Evolutionary conservation across 2,113 vertebrate genomes (phyloP), one percentile per base, ranked within the genome.

Genomic region (Saccopteryx leptura): DNA sequence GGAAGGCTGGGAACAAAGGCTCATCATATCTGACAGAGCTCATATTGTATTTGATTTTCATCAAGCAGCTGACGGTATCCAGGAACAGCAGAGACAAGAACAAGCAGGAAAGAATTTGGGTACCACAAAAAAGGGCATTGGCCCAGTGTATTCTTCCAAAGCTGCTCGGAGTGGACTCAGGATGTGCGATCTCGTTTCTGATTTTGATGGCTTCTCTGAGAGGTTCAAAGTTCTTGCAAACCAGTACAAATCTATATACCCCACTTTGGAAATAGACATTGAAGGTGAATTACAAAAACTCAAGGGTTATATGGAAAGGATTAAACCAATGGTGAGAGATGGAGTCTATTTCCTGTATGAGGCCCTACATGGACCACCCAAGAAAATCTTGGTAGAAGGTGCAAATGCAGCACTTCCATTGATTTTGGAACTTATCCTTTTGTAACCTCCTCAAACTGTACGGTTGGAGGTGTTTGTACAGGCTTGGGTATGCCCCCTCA

Each of bases 11-110:
- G n/a, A n/a, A n/a, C n/a, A n/a, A n/a, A n/a, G n/a, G n/a, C n/a
- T n/a, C n/a, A n/a, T n/a, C n/a, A n/a, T n/a, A n/a, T n/a, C n/a
- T n/a, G n/a, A n/a, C n/a, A n/a, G n/a, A n/a, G n/a, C n/a, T n/a
- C n/a, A n/a, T n/a, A n/a, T n/a, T n/a, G 99, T 99, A 90, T 99
- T 99, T 99, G 99, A 99, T 98, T 99, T 99, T 98, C 99, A 99
- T 98, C 99, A 99, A 98, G 99, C 99, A 23, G 99, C 99, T 95
- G 99, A 99, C 98, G 99, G 99, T 90, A 99, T 99, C 98, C 99
- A 99, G 97, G 99, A 99, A 97, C 99, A 99, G 93, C 99, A 99
- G 98, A 99, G 99, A 90, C 99, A 99, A 98, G 99, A 99, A 93
- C 99, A 99, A 99, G 99, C 99, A 65, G 99, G 99, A 98, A 99